Evolutionary conservation across 2,888 invertebrate species (phyloP).

Genomic region (Drosophila macrospina): DNA sequence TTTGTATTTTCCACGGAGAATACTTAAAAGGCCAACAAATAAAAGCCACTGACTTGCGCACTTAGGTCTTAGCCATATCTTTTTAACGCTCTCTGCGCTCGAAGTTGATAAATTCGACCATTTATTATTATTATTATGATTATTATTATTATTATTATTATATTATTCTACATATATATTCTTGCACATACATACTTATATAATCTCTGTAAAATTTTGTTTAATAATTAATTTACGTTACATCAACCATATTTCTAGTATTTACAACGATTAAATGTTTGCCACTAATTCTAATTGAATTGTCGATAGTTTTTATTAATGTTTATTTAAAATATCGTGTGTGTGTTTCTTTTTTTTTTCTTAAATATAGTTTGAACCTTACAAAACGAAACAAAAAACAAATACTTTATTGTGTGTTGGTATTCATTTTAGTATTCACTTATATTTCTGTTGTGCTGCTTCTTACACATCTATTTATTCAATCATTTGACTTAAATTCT

Average conservation of each 20-base stretch:
- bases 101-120: slow-evolving; percentile 43
- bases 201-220: slow-evolving; percentile 67
- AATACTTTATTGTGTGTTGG: slow-evolving; percentile 73
- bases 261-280: slow-evolving; percentile 69
- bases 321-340: slow-evolving; percentile 63
- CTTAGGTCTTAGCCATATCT: slow-evolving; percentile 51
- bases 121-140: slow-evolving; percentile 30
- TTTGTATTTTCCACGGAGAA: slow-evolving; percentile 39
- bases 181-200: slow-evolving; percentile 33
- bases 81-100: slow-evolving; percentile 32
- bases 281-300: slow-evolving; percentile 75
- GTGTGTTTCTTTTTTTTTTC: slow-evolving; percentile 61
- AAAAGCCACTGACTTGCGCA: slow-evolving; percentile 73
- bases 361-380: slow-evolving; percentile 72
- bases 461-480: slow-evolving; percentile 35
- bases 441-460: slow-evolving; percentile 70
- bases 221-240: slow-evolving; percentile 54
- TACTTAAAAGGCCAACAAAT: slow-evolving; percentile 17
- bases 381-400: slow-evolving; percentile 57
- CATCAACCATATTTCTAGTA: slow-evolving; percentile 48
- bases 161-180: slow-evolving; percentile 22
- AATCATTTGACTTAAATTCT: slow-evolving; percentile 36
- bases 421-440: slow-evolving; percentile 65
- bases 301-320: slow-evolving; percentile 62
- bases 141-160: slow-evolving; percentile 20